Evolutionary conservation across 2,113 vertebrate genomes (phyloP).

Genomic region (Zosterops lateralis): DNA sequence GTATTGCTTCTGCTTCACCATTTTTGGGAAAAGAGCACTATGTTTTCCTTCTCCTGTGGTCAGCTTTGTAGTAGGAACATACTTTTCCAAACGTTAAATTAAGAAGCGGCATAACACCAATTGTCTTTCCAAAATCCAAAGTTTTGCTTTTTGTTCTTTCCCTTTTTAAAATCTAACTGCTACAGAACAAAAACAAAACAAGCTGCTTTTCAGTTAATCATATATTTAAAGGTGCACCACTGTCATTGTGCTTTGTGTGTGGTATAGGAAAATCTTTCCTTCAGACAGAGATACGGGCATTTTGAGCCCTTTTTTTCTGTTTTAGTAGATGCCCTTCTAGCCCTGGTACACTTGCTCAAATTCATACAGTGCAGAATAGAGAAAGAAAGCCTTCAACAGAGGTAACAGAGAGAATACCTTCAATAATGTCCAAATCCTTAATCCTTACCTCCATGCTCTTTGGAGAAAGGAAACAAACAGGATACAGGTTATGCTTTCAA

Average conservation of each 20-base stretch:
- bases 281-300: neutral
- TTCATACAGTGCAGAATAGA: neutral
- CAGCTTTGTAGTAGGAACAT: neutral
- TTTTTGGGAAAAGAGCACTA: neutral
- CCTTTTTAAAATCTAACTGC: neutral
- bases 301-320: neutral
- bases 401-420: neutral
- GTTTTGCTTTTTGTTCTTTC: neutral
- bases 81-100: neutral
- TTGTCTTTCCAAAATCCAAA: neutral
- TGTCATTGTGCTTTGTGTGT: accelerated
- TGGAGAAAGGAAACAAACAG: neutral
- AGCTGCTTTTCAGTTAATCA: neutral
- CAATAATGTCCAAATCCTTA: neutral
- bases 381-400: neutral
- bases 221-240: neutral
- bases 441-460: neutral
- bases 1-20: neutral
- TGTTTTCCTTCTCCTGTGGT: conserved; percentile 24
- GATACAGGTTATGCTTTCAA: neutral
- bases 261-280: neutral
- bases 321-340: neutral
- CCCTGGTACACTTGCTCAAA: neutral
- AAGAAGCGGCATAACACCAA: neutral
- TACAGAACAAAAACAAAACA: neutral